These are phyloP conservation scores for Crotalus horridus DNA, from an alignment of 2,113 vertebrate species.

Conservation along the genomic window DNA sequence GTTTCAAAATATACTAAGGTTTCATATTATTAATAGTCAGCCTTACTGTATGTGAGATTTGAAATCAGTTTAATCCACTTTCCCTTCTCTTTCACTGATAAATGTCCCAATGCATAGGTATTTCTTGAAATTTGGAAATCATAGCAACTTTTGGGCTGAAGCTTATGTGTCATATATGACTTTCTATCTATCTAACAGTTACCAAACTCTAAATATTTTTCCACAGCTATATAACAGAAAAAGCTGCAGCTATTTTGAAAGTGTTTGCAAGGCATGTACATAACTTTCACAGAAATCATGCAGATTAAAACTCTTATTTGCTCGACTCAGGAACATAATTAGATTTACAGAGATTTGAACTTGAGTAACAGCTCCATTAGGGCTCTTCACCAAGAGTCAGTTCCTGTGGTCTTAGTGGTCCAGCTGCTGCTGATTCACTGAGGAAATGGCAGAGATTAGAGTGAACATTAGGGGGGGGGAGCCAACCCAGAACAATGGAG, in stretches of 20 bases:
- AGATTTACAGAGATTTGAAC: slow-evolving; percentile 74
- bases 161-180: background rate
- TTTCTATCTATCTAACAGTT: background rate
- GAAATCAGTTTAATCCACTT: background rate
- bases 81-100: background rate
- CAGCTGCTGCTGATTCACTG: slow-evolving; percentile 86
- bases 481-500: slow-evolving; percentile 68
- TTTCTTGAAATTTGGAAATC: background rate
- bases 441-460: slow-evolving; percentile 80
- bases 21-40: background rate
- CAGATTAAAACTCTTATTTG: slow-evolving; percentile 62
- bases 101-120: background rate
- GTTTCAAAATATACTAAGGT: background rate
- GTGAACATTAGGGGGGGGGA: slow-evolving; percentile 46
- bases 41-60: background rate
- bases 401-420: slow-evolving; percentile 78
- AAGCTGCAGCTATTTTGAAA: slow-evolving; percentile 13
- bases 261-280: slow-evolving; percentile 43
- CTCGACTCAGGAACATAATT: slow-evolving; percentile 61
- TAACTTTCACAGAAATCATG: slow-evolving; percentile 60
- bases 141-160: background rate
- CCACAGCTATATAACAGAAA: background rate
- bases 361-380: slow-evolving; percentile 91
- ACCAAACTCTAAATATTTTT: background rate
- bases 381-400: slow-evolving; percentile 79